A percentile compares a stretch with the other conserved stretches of the same genome.
phyloP scores from a whole-genome alignment of 1,140 invertebrate genomes.

The Eriosoma lanigerum region DNA sequence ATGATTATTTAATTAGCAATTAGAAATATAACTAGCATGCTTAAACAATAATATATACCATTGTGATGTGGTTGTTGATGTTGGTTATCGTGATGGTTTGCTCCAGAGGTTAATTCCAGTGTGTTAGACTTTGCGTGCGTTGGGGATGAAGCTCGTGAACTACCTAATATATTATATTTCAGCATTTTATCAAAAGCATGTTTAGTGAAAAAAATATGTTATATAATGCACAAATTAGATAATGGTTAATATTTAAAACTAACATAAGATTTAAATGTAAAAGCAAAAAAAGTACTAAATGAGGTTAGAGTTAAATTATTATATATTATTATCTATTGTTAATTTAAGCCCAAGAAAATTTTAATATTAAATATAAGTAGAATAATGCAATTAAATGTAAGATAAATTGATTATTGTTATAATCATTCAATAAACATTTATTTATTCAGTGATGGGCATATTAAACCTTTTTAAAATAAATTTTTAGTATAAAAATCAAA shows the following conservation, averaged over 20 bases:
- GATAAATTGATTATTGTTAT: neutral
- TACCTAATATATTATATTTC: conserved; percentile 58
- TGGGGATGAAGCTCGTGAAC: conserved; percentile 71
- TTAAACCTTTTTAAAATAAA: too few relatives aligned
- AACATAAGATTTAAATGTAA: neutral
- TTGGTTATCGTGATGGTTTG: conserved; percentile 49
- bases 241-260: neutral
- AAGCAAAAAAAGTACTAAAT: neutral
- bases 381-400: neutral
- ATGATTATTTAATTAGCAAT: neutral
- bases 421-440: neutral
- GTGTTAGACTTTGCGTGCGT: conserved; percentile 60
- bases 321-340: too few relatives aligned
- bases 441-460: too few relatives aligned
- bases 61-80: conserved; percentile 44
- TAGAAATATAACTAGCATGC: neutral
- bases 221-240: neutral
- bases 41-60: conserved; percentile 35
- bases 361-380: neutral
- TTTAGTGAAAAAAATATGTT: neutral
- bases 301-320: too few relatives aligned
- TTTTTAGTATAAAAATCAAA: too few relatives aligned
- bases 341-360: neutral
- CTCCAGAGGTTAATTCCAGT: conserved; percentile 42
- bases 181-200: neutral